Evolutionary conservation across 2,888 invertebrate genomes (phyloP).

Genomic region (Watsonalla binaria): DNA sequence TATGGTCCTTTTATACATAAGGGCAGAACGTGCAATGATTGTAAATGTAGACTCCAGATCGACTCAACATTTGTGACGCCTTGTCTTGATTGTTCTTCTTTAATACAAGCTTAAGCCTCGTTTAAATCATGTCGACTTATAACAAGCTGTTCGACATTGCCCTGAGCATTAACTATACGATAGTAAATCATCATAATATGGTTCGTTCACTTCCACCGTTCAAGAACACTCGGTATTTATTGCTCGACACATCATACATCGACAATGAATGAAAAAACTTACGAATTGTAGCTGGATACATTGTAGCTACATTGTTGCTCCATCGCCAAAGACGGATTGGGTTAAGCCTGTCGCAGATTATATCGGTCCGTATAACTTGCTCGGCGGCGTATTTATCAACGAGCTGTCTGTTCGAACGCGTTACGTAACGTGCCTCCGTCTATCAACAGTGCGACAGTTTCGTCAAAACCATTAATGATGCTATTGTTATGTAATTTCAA

Average conservation of each 20-base stretch:
- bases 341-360: slow-evolving; percentile 2
- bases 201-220: slow-evolving; percentile 17
- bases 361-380: neutral
- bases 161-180: slow-evolving; percentile 16
- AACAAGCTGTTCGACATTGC: slow-evolving; percentile 10
- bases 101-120: neutral
- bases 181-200: slow-evolving; percentile 25
- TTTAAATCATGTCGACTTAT: slow-evolving; percentile 7
- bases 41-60: neutral
- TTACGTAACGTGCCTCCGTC: neutral
- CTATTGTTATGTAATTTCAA: too few species aligned
- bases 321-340: neutral
- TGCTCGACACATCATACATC: slow-evolving; percentile 23
- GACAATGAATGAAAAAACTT: slow-evolving; percentile 11
- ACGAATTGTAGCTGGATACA: slow-evolving; percentile 9
- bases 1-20: neutral
- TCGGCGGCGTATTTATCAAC: neutral
- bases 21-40: neutral
- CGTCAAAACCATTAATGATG: too few species aligned
- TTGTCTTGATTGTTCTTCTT: neutral
- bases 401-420: neutral
- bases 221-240: slow-evolving; percentile 30
- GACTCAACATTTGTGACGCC: neutral
- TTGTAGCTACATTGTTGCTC: slow-evolving; percentile 4
- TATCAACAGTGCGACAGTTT: neutral